phyloP scores from a whole-genome alignment of 1,140 invertebrate genomes.

The Phymastichus coffea region DNA sequence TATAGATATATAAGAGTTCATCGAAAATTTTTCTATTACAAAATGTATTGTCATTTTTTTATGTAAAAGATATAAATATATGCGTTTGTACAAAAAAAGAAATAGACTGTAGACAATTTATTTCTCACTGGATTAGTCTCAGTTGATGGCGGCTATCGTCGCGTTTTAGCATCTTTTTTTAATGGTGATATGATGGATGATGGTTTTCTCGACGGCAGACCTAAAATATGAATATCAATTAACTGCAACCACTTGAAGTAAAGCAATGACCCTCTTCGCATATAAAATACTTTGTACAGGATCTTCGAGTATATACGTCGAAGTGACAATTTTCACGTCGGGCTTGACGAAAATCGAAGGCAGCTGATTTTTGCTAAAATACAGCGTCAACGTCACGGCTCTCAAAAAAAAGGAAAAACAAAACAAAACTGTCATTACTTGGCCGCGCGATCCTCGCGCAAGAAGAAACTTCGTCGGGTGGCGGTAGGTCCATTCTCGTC shows the following conservation, averaged over 20 bases:
- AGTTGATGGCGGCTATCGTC: background rate
- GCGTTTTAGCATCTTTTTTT: background rate
- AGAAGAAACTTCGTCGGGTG: background rate
- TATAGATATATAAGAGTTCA: background rate
- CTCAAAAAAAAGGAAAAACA: background rate
- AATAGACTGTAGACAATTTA: background rate
- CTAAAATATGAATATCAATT: background rate
- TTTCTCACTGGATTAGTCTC: background rate
- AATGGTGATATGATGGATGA: background rate
- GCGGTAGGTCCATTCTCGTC: too few species aligned
- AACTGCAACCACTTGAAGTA: background rate
- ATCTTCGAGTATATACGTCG: background rate
- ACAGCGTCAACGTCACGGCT: background rate
- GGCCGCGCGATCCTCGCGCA: background rate
- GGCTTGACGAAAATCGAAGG: background rate
- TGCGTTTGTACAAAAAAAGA: slow-evolving; percentile 7
- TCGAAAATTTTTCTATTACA: slow-evolving; percentile 7
- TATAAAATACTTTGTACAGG: background rate
- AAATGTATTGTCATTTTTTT: slow-evolving; percentile 18
- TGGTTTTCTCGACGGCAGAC: background rate
- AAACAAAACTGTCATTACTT: background rate
- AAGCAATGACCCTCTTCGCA: background rate
- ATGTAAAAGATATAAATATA: slow-evolving; percentile 6
- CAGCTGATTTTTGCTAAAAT: background rate
- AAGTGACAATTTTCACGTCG: background rate